Conservation (phyloP, 92 coral and sea anemone species). For the Scolanthus callimorphus region DNA sequence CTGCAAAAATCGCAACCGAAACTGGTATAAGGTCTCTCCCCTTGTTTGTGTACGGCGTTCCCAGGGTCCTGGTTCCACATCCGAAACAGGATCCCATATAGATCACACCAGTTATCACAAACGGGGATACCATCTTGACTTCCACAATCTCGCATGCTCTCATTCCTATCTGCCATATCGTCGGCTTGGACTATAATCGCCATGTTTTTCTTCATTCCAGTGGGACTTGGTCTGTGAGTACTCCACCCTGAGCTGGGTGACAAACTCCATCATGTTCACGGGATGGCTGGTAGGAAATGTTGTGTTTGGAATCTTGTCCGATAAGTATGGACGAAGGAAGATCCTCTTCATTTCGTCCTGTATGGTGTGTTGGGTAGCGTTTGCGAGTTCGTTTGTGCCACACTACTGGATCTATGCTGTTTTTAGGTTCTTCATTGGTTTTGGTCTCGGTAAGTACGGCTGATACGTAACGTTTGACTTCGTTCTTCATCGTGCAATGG, state of each 20-base stretch:
- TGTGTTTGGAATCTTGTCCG: constrained; percentile 84
- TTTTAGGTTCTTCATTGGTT: constrained; percentile 85
- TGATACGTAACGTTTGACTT: too few species aligned
- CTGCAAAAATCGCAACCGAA: too few species aligned
- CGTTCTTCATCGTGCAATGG: not conserved
- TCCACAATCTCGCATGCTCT: too few species aligned
- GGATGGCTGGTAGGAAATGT: constrained; percentile 97
- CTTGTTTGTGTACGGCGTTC: too few species aligned
- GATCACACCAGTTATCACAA: too few species aligned
- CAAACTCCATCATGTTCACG: constrained; percentile 71
- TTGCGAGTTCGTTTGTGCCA: constrained; percentile 78
- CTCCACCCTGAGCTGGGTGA: constrained; percentile 65
- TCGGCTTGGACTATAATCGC: too few species aligned
- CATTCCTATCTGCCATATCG: too few species aligned
- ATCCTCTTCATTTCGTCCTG: constrained; percentile 68
- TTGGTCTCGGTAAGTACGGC: constrained; percentile 86
- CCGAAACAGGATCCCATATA: too few species aligned
- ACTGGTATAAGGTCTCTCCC: too few species aligned
- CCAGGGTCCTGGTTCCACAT: too few species aligned
- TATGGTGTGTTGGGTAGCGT: constrained; percentile 88
- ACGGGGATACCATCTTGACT: too few species aligned
- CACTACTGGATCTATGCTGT: constrained; percentile 78
- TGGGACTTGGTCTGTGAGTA: constrained; percentile 87
- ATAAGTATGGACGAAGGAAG: constrained; percentile 90
- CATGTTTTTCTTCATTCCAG: too few species aligned